Evolutionary conservation across 1,140 invertebrate genomes (phyloP).

Genomic region (Nylanderia fulva): DNA sequence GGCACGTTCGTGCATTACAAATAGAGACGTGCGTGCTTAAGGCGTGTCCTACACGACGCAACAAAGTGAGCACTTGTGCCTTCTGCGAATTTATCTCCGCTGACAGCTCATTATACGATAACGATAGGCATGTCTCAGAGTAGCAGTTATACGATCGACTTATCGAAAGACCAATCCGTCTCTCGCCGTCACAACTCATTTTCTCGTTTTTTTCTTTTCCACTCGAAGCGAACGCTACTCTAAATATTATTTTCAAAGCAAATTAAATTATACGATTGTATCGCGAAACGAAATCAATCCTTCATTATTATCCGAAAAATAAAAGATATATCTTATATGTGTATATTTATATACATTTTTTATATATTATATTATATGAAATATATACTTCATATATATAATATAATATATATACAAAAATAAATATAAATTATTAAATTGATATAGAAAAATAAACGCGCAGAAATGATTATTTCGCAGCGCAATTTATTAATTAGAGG

Average conservation of each 20-base stretch:
- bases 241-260: not conserved
- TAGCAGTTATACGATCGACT: slow-evolving; percentile 61
- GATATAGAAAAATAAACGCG: not conserved
- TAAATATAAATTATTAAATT: not conserved
- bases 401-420: too few relatives aligned
- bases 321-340: too few relatives aligned
- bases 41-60: slow-evolving; percentile 57
- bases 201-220: slow-evolving; percentile 13
- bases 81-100: slow-evolving; percentile 72
- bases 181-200: slow-evolving; percentile 11
- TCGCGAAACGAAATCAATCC: not conserved
- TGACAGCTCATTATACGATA: slow-evolving; percentile 74
- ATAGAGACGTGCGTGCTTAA: slow-evolving; percentile 58
- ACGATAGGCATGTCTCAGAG: slow-evolving; percentile 60
- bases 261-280: not conserved
- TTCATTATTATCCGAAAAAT: not conserved
- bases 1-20: slow-evolving; percentile 59
- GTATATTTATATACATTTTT: too few relatives aligned
- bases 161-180: slow-evolving; percentile 30
- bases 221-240: not conserved
- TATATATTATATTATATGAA: too few relatives aligned
- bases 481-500: too few relatives aligned
- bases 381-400: too few relatives aligned
- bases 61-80: slow-evolving; percentile 63
- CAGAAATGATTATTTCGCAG: too few relatives aligned